Conservation (phyloP, 2,797 vertebrate species). For the Falco naumanni region DNA sequence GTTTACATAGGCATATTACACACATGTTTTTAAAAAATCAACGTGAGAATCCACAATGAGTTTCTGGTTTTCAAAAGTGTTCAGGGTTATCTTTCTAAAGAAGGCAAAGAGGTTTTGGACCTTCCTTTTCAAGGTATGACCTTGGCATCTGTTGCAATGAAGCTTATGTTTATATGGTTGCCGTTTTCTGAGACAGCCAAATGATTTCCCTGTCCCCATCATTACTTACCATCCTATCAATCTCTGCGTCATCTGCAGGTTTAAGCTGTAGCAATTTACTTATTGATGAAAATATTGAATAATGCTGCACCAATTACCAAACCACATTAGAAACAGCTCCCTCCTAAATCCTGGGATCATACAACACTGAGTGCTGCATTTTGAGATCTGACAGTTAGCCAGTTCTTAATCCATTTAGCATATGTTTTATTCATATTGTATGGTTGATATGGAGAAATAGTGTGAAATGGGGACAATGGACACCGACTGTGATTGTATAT, state of each 20-base stretch:
- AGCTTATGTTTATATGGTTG: background rate
- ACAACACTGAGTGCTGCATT: background rate
- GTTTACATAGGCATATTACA: background rate
- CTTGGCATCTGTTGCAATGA: background rate
- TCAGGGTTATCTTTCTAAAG: background rate
- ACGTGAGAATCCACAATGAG: background rate
- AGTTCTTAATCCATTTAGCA: background rate
- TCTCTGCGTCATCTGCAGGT: background rate
- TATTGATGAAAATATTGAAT: constrained; percentile 47
- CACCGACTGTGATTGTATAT: too few relatives aligned
- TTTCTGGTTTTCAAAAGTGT: background rate
- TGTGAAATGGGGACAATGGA: too few relatives aligned
- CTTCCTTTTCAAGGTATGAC: background rate
- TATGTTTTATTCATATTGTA: background rate
- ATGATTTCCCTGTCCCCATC: background rate
- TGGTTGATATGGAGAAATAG: too few relatives aligned
- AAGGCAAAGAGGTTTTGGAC: background rate
- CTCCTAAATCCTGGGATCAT: background rate
- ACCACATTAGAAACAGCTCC: background rate
- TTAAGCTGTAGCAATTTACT: background rate
- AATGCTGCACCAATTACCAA: background rate
- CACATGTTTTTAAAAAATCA: background rate
- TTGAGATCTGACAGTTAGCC: background rate
- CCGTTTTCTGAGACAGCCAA: background rate
- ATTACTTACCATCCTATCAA: background rate